phyloP scores from a whole-genome alignment of 2,888 invertebrate genomes.

The Zygaena filipendulae region DNA sequence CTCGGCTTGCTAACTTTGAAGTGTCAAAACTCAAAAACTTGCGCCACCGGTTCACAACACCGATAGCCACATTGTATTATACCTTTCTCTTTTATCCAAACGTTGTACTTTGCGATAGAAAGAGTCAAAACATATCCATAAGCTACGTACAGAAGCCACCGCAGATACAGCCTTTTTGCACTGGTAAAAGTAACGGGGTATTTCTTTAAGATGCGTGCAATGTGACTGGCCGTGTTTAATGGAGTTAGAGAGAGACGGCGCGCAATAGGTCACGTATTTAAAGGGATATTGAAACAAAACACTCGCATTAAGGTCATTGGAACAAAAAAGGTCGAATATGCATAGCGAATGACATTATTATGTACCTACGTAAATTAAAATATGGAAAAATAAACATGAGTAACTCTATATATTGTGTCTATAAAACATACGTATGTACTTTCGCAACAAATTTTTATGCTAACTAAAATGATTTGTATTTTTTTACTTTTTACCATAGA shows the following conservation, averaged over 20 bases:
- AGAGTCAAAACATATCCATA: conserved; percentile 21
- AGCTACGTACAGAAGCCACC: conserved; percentile 19
- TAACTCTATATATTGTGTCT: too few species aligned
- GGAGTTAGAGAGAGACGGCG: conserved; percentile 31
- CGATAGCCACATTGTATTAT: conserved; percentile 35
- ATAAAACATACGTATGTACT: too few species aligned
- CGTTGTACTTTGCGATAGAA: conserved; percentile 16
- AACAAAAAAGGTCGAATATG: too few species aligned
- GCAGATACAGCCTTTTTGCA: conserved; percentile 66
- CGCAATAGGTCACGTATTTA: conserved; percentile 43
- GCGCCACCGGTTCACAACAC: conserved; percentile 50
- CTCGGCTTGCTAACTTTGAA: conserved; percentile 35
- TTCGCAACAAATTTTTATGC: too few species aligned
- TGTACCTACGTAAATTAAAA: too few species aligned
- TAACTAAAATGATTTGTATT: too few species aligned
- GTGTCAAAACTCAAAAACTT: conserved; percentile 65
- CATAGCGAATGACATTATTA: too few species aligned
- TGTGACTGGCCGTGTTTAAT: conserved; percentile 44
- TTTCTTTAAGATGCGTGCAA: conserved; percentile 60
- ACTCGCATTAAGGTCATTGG: conserved; percentile 28
- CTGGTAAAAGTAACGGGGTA: conserved; percentile 67
- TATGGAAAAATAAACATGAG: too few species aligned
- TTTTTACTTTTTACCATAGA: too few species aligned
- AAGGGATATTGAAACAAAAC: conserved; percentile 22
- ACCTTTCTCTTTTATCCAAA: conserved; percentile 21